phyloP scores from a whole-genome alignment of 92 coral and sea anemone species.

The Actinernus sp. region DNA sequence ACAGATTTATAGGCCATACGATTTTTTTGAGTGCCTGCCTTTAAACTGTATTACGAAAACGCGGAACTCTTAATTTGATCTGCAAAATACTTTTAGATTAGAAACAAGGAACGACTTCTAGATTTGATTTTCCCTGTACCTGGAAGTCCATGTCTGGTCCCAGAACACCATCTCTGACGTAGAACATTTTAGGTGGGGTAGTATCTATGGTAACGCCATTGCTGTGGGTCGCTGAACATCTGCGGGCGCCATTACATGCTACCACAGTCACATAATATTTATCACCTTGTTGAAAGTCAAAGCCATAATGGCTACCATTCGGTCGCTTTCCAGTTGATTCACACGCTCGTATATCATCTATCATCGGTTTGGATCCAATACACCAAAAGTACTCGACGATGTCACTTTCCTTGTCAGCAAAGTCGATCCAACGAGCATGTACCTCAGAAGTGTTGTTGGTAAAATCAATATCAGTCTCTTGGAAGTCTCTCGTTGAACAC shows the following conservation, averaged over 20 bases:
- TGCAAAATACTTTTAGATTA: too few relatives aligned
- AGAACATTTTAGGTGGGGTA: constrained; percentile 89
- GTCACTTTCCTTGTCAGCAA: constrained; percentile 92
- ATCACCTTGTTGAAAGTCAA: constrained; percentile 70
- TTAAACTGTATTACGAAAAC: too few relatives aligned
- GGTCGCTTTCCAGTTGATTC: constrained; percentile 85
- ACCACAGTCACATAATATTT: constrained; percentile 89
- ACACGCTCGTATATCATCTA: constrained; percentile 88
- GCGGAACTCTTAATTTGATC: too few relatives aligned
- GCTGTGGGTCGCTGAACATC: constrained; percentile 86
- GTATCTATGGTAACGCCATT: constrained; percentile 93
- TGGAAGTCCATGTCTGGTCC: constrained; percentile 98
- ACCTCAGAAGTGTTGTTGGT: constrained; percentile 87
- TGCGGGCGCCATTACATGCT: constrained; percentile 94
- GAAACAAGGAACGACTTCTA: too few relatives aligned
- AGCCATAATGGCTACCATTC: constrained; percentile 84
- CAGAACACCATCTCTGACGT: constrained; percentile 95
- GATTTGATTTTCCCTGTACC: too few relatives aligned
- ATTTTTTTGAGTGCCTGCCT: too few relatives aligned
- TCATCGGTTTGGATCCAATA: constrained; percentile 66
- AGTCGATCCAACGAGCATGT: constrained; percentile 95
- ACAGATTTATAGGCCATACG: too few relatives aligned
- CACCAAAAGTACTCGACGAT: constrained; percentile 89
- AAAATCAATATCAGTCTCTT: constrained; percentile 91
- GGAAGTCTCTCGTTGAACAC: constrained; percentile 90